These are phyloP conservation scores for Dryocosmus kuriphilus DNA, from an alignment of 2,888 invertebrate genomes.

Conservation along the genomic window DNA sequence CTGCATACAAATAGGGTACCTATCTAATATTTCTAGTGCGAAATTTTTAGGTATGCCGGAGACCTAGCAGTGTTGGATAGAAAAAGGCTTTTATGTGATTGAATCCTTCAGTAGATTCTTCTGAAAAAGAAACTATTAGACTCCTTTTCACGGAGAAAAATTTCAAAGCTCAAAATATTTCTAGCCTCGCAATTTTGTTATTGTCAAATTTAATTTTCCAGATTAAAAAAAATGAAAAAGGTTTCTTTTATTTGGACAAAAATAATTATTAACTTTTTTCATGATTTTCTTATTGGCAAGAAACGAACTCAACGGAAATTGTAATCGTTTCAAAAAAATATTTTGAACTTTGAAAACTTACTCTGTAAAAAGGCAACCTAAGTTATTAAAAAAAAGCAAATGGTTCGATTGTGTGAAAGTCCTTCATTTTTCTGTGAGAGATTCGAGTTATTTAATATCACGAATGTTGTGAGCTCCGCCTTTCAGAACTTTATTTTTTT, in stretches of 20 bases:
- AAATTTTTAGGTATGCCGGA: constrained; percentile 16
- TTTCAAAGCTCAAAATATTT: no score
- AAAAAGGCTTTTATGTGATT: constrained; percentile 13
- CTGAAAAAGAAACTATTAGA: constrained; percentile 2
- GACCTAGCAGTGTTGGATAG: background rate
- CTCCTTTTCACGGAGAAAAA: no score
- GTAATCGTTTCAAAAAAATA: no score
- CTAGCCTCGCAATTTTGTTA: no score
- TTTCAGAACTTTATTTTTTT: constrained; percentile 13
- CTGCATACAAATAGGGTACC: constrained; percentile 51
- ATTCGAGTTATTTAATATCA: background rate
- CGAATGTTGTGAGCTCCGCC: background rate
- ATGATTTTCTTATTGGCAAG: no score
- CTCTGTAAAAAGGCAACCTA: no score
- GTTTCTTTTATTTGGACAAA: no score
- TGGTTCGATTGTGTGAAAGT: constrained; percentile 23
- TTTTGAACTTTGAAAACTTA: no score
- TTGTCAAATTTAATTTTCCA: no score
- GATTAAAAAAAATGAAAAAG: no score
- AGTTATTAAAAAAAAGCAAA: background rate
- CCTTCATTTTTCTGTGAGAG: constrained; percentile 14
- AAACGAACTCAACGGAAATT: no score
- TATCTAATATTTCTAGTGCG: constrained; percentile 27
- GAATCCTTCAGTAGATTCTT: constrained; percentile 2
- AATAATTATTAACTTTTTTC: no score